Percentiles rank a stretch among this genome's conserved stretches.
Conservation (phyloP, 2,888 invertebrate species). For the Perdita meconis region DNA sequence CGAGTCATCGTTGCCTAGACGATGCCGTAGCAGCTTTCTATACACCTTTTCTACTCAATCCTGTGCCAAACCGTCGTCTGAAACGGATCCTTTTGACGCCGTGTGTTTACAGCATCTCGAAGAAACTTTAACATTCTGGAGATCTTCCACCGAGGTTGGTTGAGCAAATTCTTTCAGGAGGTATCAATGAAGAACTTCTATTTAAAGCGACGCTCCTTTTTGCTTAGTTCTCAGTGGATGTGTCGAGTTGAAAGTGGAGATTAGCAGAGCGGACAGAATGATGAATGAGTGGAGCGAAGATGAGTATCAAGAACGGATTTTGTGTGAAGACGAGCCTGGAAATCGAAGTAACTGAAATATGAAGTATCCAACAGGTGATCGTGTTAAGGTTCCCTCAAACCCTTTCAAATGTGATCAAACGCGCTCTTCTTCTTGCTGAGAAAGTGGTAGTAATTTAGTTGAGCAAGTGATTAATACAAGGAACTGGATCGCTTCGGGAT, state of each 20-base stretch:
- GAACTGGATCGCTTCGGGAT: neutral
- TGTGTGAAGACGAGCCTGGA: neutral
- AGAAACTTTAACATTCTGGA: neutral
- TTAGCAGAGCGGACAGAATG: neutral
- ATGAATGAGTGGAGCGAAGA: neutral
- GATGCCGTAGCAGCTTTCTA: slow-evolving; percentile 8
- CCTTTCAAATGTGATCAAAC: neutral
- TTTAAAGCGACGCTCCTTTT: neutral
- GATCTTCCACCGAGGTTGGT: neutral
- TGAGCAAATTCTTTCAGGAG: neutral
- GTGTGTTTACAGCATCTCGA: neutral
- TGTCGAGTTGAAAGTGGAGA: neutral
- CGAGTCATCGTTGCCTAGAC: neutral
- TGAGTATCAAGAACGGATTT: neutral
- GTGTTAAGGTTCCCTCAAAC: neutral
- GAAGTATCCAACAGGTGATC: neutral
- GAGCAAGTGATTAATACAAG: neutral
- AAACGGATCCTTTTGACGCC: neutral
- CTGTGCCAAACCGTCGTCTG: slow-evolving; percentile 7
- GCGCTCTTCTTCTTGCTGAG: neutral
- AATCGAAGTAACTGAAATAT: slow-evolving; percentile 11
- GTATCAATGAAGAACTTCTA: neutral
- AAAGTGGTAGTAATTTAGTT: neutral
- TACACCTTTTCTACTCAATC: slow-evolving; percentile 33
- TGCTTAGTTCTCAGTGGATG: neutral